Evolutionary conservation across 2,113 vertebrate genomes (phyloP).

Genomic region (Galbula dea): DNA sequence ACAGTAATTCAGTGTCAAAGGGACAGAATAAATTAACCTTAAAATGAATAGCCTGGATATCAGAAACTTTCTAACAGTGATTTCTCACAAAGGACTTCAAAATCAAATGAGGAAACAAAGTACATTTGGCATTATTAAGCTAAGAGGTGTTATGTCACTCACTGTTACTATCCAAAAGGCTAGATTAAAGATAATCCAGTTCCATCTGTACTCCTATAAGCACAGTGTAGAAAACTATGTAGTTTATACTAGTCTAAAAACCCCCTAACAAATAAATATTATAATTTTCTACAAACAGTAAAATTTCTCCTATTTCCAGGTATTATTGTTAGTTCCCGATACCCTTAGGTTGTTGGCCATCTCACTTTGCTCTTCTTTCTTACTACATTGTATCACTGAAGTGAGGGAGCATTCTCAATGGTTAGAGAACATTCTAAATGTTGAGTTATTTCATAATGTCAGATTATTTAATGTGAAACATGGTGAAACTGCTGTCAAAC

Average conservation of each 20-base stretch:
- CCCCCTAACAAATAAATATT: not conserved
- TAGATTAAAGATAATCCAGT: not conserved
- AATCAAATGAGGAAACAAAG: not conserved
- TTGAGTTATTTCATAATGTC: conserved; percentile 28
- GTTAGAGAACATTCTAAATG: conserved; percentile 25
- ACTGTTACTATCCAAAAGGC: not conserved
- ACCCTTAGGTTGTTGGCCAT: not conserved
- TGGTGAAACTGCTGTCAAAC: conserved; percentile 65
- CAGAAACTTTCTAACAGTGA: not conserved
- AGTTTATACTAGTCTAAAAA: not conserved
- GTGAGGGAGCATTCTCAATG: not conserved
- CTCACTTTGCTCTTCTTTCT: not conserved
- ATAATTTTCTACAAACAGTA: not conserved
- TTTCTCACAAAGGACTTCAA: not conserved
- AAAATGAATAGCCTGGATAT: not conserved
- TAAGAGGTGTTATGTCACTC: not conserved
- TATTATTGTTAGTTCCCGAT: not conserved
- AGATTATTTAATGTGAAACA: conserved; percentile 54
- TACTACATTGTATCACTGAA: not conserved
- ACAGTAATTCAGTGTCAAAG: not conserved
- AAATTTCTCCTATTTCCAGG: not conserved
- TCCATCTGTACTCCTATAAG: not conserved
- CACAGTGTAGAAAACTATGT: not conserved
- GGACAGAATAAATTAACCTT: not conserved
- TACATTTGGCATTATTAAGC: not conserved